Base-by-base conservation (phyloP, 2,113 vertebrate genomes). In the Brachyhypopomus occidentalis region DNA sequence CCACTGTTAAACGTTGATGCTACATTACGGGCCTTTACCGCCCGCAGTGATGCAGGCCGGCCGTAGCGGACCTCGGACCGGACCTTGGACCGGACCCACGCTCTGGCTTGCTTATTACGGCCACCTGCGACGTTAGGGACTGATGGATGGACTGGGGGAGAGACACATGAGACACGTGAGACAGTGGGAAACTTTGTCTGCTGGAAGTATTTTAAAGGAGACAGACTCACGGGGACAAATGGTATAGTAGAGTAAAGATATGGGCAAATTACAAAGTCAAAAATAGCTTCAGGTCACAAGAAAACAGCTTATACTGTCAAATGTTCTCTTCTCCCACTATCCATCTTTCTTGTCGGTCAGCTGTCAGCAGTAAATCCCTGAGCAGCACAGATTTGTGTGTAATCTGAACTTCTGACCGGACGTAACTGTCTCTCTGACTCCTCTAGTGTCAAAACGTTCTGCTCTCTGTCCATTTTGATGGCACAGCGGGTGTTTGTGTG, bases 361-460 rank as follows among this genome's bases (percentile, higher is more conserved):
- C 20, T 75, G 48, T 75, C 48, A 23, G 74, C 19, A 23, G 63
- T 72, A 67, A 45, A 80, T 80, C 78, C 60, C 25, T 52, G 41
- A 59, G 56, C 34, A 62, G 20, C 72, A 55, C 17, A 19, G 34
- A 23, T 69, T 75, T 12, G 17, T 72, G 72, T 89, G 85, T 88
- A 78, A 84, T 89, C 87, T 38, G 72, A 83, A 75, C 76, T 82
- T 41, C 74, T 52, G 9, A 52, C 45, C 59, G 86, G 79, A 83
- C 19, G 27, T 67, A 75, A 62, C 75, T 85, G 83, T 73, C 82
- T 85, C 16, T 69, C 76, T 90, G 88, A 90, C 67, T 19, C 23
- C 27, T 38, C 71, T 74, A 48, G 41, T 58, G 52, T 20, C 55
- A 71, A 22, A 48, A 70, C 38, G 56, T n/a, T 41, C 62, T 55